Evolutionary conservation across 2,113 vertebrate genomes (phyloP).

Genomic region (Proteles cristata): DNA sequence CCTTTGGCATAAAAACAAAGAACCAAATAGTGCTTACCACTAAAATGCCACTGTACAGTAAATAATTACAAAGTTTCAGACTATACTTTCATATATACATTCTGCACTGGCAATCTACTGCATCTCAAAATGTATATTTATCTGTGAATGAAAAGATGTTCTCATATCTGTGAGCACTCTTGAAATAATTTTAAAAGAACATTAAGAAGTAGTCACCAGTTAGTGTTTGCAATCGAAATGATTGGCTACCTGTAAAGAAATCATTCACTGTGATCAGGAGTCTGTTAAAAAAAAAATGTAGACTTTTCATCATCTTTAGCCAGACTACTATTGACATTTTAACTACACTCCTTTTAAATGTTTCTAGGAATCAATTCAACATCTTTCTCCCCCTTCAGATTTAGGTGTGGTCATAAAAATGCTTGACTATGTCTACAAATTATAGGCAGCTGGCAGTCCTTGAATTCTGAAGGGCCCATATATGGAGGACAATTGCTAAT

Average conservation of each 20-base stretch:
- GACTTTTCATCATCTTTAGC: slow-evolving; percentile 30
- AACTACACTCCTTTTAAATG: not conserved
- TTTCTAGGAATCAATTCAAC: not conserved
- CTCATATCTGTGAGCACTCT: not conserved
- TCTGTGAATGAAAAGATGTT: not conserved
- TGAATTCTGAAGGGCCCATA: not conserved
- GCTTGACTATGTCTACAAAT: not conserved
- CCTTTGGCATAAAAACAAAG: slow-evolving; percentile 14
- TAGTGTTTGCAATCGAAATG: not conserved
- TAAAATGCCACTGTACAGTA: not conserved
- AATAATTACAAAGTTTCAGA: slow-evolving; percentile 22
- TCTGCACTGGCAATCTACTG: not conserved
- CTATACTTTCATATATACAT: not conserved
- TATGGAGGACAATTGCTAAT: not conserved
- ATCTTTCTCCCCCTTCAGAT: not conserved
- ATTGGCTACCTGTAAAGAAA: slow-evolving; percentile 23
- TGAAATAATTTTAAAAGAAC: slow-evolving; percentile 27
- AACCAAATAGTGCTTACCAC: slow-evolving; percentile 26
- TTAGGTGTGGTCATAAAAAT: not conserved
- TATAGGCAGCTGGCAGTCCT: not conserved
- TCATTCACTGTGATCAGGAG: not conserved
- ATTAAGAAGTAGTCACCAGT: not conserved
- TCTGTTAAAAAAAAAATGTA: not conserved
- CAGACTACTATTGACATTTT: slow-evolving; percentile 14
- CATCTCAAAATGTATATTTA: not conserved